A percentile compares a stretch with the other conserved stretches of the same genome.
Conservation (phyloP, 2,888 invertebrate species). For the Epirrhoe alternata region DNA sequence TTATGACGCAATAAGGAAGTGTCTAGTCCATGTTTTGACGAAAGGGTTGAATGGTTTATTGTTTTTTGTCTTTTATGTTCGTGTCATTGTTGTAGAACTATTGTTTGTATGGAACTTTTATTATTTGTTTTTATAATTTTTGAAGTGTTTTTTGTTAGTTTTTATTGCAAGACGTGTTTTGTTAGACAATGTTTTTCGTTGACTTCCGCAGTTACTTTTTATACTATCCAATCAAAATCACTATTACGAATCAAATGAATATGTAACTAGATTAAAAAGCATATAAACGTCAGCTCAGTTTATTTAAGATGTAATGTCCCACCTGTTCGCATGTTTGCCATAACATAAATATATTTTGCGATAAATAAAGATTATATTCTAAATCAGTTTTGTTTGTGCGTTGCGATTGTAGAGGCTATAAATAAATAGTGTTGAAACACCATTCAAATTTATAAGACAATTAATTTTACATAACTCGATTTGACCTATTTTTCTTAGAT, state of each 20-base stretch:
- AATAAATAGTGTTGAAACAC: slow-evolving; percentile 13
- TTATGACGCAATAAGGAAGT: slow-evolving; percentile 83
- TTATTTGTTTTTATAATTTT: slow-evolving; percentile 75
- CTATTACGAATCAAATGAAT: background rate
- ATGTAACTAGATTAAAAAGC: slow-evolving; percentile 1
- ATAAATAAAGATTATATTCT: slow-evolving; percentile 23
- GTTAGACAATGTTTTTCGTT: slow-evolving; percentile 42
- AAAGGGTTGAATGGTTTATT: slow-evolving; percentile 82
- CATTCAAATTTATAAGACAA: slow-evolving; percentile 11
- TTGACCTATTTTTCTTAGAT: slow-evolving; percentile 22
- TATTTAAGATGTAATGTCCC: slow-evolving; percentile 15
- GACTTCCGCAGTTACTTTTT: slow-evolving; percentile 27
- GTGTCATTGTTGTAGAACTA: slow-evolving; percentile 68
- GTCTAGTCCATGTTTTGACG: slow-evolving; percentile 75
- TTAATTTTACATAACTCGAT: slow-evolving; percentile 4
- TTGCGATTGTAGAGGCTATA: background rate
- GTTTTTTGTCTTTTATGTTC: slow-evolving; percentile 71
- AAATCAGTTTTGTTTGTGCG: slow-evolving; percentile 12
- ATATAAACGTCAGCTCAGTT: slow-evolving; percentile 12
- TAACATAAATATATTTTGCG: slow-evolving; percentile 23
- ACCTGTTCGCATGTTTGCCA: slow-evolving; percentile 19
- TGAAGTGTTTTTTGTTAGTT: slow-evolving; percentile 67
- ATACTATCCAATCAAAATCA: background rate
- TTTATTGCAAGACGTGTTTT: slow-evolving; percentile 42
- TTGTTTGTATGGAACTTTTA: slow-evolving; percentile 72